phyloP scores from a whole-genome alignment of 1,140 invertebrate species.

The Lordiphosa mommai region DNA sequence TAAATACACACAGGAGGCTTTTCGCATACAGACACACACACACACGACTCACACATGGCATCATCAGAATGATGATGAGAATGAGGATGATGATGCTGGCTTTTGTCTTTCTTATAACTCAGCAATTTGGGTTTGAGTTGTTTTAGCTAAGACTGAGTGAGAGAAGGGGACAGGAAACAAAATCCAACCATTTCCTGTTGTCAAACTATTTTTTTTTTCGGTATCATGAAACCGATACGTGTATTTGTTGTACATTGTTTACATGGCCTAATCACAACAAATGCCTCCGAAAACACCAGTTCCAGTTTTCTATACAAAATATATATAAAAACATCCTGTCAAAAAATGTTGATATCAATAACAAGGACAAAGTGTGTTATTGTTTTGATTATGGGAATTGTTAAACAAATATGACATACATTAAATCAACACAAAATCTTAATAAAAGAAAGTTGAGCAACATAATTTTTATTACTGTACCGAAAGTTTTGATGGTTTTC shows the following conservation, averaged over 20 bases:
- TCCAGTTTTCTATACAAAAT: neutral
- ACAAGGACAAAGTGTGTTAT: too few relatives aligned
- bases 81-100: neutral
- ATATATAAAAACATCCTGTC: neutral
- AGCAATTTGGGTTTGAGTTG: constrained; percentile 1
- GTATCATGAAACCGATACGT: constrained; percentile 18
- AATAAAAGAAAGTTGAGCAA: too few relatives aligned
- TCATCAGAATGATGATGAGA: neutral
- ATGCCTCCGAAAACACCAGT: neutral
- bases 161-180: constrained; percentile 7
- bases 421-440: too few relatives aligned
- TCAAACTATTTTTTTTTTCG: constrained; percentile 12
- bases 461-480: constrained; percentile 21
- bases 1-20: constrained; percentile 12
- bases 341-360: neutral
- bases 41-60: constrained; percentile 8
- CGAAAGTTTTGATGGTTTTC: constrained; percentile 28
- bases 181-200: constrained; percentile 20
- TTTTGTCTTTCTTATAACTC: constrained; percentile 22
- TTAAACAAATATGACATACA: too few relatives aligned
- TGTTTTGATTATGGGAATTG: too few relatives aligned
- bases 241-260: constrained; percentile 1
- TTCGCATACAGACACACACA: constrained; percentile 15
- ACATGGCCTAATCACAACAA: constrained; percentile 10
- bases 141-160: constrained; percentile 11